phyloP scores from a whole-genome alignment of 1,140 invertebrate genomes.

The Zaprionus kolodkinae region DNA sequence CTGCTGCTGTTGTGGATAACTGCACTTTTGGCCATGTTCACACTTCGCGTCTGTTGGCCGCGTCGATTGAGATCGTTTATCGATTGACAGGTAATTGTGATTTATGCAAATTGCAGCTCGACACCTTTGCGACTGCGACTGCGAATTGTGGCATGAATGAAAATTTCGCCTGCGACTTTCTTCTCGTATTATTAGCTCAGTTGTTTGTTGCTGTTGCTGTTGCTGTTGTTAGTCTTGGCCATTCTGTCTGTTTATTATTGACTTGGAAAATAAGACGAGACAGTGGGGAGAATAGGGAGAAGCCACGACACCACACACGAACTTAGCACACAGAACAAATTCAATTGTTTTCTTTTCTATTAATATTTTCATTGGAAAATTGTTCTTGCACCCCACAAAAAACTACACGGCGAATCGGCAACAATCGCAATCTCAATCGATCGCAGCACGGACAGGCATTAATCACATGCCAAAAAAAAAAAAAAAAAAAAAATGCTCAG shows the following conservation, averaged over 20 bases:
- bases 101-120: conserved; percentile 74
- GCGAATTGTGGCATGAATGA: conserved; percentile 36
- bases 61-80: conserved; percentile 62
- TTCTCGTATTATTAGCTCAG: conserved; percentile 43
- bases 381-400: conserved; percentile 76
- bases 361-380: conserved; percentile 78
- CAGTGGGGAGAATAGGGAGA: conserved; percentile 9
- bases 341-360: conserved; percentile 77
- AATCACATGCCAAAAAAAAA: conserved; percentile 59
- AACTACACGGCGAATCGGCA: conserved; percentile 10
- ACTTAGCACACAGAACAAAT: conserved; percentile 32
- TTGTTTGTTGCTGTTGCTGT: conserved; percentile 7
- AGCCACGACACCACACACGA: conserved; percentile 49
- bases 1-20: conserved; percentile 26
- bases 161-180: conserved; percentile 52
- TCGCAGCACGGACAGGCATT: conserved; percentile 68
- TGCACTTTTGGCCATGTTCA: conserved; percentile 48
- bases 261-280: conserved; percentile 60
- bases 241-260: conserved; percentile 70
- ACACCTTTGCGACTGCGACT: conserved; percentile 55
- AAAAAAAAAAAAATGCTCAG: conserved; percentile 4
- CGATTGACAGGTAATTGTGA: conserved; percentile 80
- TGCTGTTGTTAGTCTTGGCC: conserved; percentile 52
- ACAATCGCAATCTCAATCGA: conserved; percentile 8
- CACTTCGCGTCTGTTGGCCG: conserved; percentile 23